Conservation (phyloP, 2,113 vertebrate genomes). For the Chaetorhynchus papuensis region DNA sequence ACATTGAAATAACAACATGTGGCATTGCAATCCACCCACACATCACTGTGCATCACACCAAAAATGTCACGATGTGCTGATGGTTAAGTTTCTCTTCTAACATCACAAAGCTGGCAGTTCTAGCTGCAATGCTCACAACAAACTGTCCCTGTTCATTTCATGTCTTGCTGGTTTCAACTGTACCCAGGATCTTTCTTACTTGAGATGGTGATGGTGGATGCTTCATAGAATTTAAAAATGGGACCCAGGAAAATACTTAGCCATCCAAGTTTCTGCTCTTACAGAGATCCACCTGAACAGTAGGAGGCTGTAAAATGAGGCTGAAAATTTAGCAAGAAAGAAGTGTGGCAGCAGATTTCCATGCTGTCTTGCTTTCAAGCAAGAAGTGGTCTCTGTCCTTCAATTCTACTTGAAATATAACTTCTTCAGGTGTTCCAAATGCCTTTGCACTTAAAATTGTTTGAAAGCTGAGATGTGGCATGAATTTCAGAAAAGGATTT, state of each 20-base stretch:
- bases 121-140: background rate
- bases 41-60: background rate
- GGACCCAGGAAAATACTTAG: background rate
- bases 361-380: background rate
- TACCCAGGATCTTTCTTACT: background rate
- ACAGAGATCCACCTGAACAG: background rate
- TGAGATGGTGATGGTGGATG: background rate
- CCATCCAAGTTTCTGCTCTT: background rate
- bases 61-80: slow-evolving; percentile 21
- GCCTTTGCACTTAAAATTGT: background rate
- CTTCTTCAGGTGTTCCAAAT: background rate
- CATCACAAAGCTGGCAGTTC: slow-evolving; percentile 6
- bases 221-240: background rate
- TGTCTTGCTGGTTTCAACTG: background rate
- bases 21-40: slow-evolving; percentile 18
- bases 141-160: background rate
- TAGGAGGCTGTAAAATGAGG: background rate
- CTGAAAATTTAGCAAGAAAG: background rate
- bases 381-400: background rate
- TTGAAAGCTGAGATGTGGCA: background rate
- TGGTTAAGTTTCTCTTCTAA: slow-evolving; percentile 6
- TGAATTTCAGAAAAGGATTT: background rate
- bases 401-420: background rate
- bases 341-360: background rate
- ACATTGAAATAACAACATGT: slow-evolving; percentile 36